Conservation (phyloP, 2,888 invertebrate species). For the Sialis fuliginosa region DNA sequence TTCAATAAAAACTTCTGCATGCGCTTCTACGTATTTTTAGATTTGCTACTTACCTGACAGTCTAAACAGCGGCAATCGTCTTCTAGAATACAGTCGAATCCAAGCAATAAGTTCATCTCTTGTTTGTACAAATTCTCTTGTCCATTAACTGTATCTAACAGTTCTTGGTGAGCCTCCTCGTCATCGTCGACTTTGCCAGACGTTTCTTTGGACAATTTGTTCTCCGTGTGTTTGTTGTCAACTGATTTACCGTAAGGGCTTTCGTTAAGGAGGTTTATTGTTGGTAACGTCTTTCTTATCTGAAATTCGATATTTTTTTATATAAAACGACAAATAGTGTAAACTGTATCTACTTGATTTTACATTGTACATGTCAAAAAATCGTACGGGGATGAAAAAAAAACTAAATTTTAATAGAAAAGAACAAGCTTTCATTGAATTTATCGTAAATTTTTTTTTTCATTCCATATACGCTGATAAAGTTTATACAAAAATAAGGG, state of each 20-base stretch:
- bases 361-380: too few relatives aligned
- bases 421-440: too few relatives aligned
- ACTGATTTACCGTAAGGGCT: not conserved
- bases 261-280: slow-evolving; percentile 1
- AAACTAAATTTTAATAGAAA: too few relatives aligned
- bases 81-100: slow-evolving; percentile 3
- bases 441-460: too few relatives aligned
- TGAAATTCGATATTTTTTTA: not conserved
- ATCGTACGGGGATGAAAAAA: too few relatives aligned
- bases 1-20: too few relatives aligned
- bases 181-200: not conserved
- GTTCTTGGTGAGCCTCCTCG: not conserved
- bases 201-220: not conserved
- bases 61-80: slow-evolving; percentile 5
- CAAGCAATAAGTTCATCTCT: slow-evolving; percentile 2
- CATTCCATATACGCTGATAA: too few relatives aligned
- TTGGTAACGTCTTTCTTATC: slow-evolving; percentile 3
- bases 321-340: too few relatives aligned
- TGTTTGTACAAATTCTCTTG: not conserved
- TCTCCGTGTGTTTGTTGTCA: not conserved
- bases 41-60: slow-evolving; percentile 1
- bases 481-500: too few relatives aligned
- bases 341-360: too few relatives aligned
- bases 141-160: not conserved
- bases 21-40: not conserved